Percentiles rank a stretch among this genome's conserved stretches.
phyloP scores from a whole-genome alignment of 2,113 vertebrate species.

The Cephalopholis sonnerati region DNA sequence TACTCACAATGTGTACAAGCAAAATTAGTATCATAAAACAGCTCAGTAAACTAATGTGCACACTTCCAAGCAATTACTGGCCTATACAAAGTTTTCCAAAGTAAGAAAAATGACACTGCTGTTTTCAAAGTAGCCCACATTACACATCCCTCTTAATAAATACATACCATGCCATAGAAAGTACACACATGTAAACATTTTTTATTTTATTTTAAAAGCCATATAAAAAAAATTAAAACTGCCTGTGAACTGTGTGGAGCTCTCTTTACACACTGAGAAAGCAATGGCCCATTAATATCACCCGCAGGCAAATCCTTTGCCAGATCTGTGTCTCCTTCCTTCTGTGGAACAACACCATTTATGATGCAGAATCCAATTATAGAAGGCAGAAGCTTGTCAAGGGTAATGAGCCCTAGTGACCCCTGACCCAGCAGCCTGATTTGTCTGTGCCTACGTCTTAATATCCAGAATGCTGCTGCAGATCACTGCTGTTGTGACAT shows the following conservation, averaged over 20 bases:
- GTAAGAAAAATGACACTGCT: background rate
- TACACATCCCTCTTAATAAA: background rate
- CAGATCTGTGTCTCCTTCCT: constrained; percentile 38
- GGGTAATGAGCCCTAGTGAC: constrained; percentile 59
- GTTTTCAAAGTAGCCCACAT: background rate
- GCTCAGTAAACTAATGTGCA: background rate
- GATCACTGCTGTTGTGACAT: constrained; percentile 8
- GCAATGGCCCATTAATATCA: constrained; percentile 44
- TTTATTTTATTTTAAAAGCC: background rate
- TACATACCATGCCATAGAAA: background rate
- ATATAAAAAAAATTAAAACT: constrained; percentile 6
- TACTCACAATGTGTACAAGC: background rate
- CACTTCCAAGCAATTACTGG: background rate
- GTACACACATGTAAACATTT: background rate
- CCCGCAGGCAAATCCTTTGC: constrained; percentile 35
- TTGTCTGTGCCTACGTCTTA: constrained; percentile 28
- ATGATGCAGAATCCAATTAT: constrained; percentile 66
- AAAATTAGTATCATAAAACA: background rate
- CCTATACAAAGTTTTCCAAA: background rate
- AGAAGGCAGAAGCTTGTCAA: constrained; percentile 55
- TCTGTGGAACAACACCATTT: constrained; percentile 42
- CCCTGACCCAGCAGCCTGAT: constrained; percentile 47
- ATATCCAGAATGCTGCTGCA: constrained; percentile 14
- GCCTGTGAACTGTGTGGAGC: background rate
- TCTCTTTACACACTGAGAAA: constrained; percentile 22